Evolutionary conservation across 2,797 vertebrate species (phyloP).

Genomic region (Mus spretus): DNA sequence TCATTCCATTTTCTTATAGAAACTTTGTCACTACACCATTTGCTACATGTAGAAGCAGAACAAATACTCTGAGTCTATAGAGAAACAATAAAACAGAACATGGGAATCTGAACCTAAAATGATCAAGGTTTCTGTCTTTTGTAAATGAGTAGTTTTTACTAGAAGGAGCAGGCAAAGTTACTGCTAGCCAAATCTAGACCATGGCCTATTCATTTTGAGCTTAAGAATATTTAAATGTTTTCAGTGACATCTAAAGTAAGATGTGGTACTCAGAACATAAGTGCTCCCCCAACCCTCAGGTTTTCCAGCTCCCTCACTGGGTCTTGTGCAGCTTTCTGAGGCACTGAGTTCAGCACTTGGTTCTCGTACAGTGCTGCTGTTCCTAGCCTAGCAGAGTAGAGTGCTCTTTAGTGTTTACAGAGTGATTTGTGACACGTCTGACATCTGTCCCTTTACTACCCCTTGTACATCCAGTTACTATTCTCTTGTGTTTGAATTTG

Average conservation of each 20-base stretch:
- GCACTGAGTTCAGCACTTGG: background rate
- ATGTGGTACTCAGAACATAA: background rate
- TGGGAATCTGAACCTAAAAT: background rate
- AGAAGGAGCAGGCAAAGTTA: background rate
- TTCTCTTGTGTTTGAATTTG: constrained; percentile 36
- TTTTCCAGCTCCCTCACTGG: background rate
- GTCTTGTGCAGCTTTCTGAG: background rate
- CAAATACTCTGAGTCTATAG: constrained; percentile 51
- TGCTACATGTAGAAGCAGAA: background rate
- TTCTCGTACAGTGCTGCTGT: constrained; percentile 1
- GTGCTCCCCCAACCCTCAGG: background rate
- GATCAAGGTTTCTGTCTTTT: background rate
- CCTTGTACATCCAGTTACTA: background rate
- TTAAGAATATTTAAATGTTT: background rate
- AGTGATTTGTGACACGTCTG: background rate
- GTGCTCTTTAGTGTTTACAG: background rate
- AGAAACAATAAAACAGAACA: background rate
- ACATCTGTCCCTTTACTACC: background rate
- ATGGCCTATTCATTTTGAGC: background rate
- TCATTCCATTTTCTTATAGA: constrained; percentile 59
- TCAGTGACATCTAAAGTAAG: constrained; percentile 32
- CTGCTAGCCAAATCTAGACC: background rate
- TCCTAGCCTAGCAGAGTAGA: background rate
- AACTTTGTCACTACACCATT: background rate
- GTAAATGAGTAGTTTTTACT: background rate